Evolutionary conservation across 2,797 vertebrate genomes (phyloP).

Genomic region (Tenualosa thibaudeaui): DNA sequence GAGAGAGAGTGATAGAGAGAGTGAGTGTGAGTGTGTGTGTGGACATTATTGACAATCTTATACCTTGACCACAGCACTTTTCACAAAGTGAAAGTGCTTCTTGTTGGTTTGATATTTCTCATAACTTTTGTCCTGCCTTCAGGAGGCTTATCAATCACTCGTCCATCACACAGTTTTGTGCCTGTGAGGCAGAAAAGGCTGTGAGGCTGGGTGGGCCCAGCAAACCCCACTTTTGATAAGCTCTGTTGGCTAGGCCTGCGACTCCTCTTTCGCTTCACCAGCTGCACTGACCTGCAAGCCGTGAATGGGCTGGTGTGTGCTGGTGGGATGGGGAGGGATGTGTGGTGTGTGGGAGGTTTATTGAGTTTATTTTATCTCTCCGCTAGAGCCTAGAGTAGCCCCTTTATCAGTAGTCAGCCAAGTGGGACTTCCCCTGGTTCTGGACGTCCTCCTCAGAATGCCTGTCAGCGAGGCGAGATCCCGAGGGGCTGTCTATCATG

Average conservation of each 20-base stretch:
- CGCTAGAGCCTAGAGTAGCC: neutral
- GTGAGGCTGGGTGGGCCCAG: neutral
- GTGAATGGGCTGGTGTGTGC: neutral
- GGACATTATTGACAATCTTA: neutral
- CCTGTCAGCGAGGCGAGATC: neutral
- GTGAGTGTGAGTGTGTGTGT: neutral
- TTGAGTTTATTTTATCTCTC: neutral
- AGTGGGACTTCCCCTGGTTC: slow-evolving; percentile 4
- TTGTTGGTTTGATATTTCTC: slow-evolving; percentile 1
- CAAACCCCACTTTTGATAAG: neutral
- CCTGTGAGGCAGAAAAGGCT: neutral
- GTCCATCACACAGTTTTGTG: neutral
- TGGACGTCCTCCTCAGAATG: slow-evolving; percentile 5
- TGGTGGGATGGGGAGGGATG: neutral
- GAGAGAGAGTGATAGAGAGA: neutral
- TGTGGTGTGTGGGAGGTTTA: neutral
- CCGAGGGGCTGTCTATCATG: neutral
- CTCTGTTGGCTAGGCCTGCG: neutral
- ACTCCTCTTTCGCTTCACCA: neutral
- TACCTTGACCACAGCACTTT: slow-evolving; percentile 6
- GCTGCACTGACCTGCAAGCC: neutral
- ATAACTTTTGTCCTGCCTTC: neutral
- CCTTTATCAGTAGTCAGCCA: neutral
- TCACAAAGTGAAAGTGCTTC: neutral
- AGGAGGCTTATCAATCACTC: neutral